These are phyloP conservation scores for Zenarchopterus dispar DNA, from an alignment of 2,797 vertebrate species.

Conservation along the genomic window DNA sequence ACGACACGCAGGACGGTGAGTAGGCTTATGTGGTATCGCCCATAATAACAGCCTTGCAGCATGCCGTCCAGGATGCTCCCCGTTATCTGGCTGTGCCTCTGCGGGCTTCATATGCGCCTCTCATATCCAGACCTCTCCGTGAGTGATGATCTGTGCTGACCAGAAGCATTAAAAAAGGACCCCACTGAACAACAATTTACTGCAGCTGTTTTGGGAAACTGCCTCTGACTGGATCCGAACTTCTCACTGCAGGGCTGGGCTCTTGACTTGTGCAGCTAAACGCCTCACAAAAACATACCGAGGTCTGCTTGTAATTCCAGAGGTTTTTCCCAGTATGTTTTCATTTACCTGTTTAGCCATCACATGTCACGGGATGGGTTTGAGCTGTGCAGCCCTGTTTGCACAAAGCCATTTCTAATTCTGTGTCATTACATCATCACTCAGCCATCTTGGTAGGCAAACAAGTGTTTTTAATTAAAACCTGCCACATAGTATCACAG, in stretches of 20 bases:
- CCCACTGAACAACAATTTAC: constrained; percentile 5
- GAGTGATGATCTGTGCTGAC: no score
- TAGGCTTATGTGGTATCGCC: constrained; percentile 51
- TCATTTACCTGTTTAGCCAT: background rate
- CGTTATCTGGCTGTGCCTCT: constrained; percentile 4
- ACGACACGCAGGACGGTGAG: constrained; percentile 94
- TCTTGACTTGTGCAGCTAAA: no score
- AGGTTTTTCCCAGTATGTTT: background rate
- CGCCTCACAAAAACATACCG: background rate
- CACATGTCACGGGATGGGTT: background rate
- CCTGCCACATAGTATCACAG: constrained; percentile 21
- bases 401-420: constrained; percentile 45
- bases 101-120: constrained; percentile 4
- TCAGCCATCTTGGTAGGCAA: constrained; percentile 73
- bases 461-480: constrained; percentile 69
- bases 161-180: no score
- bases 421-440: constrained; percentile 75
- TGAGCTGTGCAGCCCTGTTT: constrained; percentile 27
- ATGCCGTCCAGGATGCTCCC: constrained; percentile 21
- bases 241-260: constrained; percentile 14
- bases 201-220: constrained; percentile 16
- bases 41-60: constrained; percentile 45
- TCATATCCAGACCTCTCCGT: background rate
- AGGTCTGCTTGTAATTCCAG: background rate
- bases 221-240: constrained; percentile 48